Evolutionary conservation across 2,888 invertebrate species (phyloP).

Genomic region (Smittia aterrima): DNA sequence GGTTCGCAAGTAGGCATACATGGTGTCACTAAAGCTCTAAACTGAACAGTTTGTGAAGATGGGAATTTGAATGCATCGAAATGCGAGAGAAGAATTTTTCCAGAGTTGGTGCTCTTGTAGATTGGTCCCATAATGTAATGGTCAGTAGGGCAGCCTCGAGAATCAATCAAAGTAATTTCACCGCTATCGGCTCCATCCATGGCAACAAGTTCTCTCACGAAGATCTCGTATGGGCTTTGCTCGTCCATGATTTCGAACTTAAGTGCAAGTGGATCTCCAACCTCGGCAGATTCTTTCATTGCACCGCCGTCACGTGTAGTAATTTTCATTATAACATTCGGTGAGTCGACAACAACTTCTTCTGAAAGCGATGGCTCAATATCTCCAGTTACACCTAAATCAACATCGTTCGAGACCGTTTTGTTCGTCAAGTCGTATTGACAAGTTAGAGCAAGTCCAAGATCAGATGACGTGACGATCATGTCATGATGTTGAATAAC

Average conservation of each 20-base stretch:
- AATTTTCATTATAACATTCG: slow-evolving; percentile 92
- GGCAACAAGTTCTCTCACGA: slow-evolving; percentile 89
- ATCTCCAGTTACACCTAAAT: slow-evolving; percentile 84
- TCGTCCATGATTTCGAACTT: slow-evolving; percentile 90
- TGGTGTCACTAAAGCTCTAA: slow-evolving; percentile 91
- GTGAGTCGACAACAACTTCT: slow-evolving; percentile 89
- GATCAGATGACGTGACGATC: slow-evolving; percentile 90
- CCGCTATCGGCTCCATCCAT: slow-evolving; percentile 92
- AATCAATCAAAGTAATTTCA: slow-evolving; percentile 88
- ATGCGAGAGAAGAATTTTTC: slow-evolving; percentile 82
- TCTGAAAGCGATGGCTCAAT: slow-evolving; percentile 82
- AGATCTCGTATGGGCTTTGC: slow-evolving; percentile 92
- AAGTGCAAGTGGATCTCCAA: slow-evolving; percentile 87
- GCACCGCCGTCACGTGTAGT: slow-evolving; percentile 81
- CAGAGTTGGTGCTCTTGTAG: slow-evolving; percentile 74
- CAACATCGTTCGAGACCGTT: slow-evolving; percentile 89
- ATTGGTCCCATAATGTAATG: slow-evolving; percentile 92
- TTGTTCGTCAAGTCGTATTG: slow-evolving; percentile 93
- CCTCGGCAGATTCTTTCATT: slow-evolving; percentile 83
- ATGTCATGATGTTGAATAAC: slow-evolving; percentile 95
- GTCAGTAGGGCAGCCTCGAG: slow-evolving; percentile 89
- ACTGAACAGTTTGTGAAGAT: slow-evolving; percentile 90
- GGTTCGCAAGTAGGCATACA: slow-evolving; percentile 93
- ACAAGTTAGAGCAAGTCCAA: slow-evolving; percentile 89
- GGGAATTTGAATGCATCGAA: slow-evolving; percentile 97